A percentile compares a stretch with the other conserved stretches of the same genome.
Evolutionary conservation across 1,140 invertebrate species (phyloP).

Genomic region (Drosophila nasuta): DNA sequence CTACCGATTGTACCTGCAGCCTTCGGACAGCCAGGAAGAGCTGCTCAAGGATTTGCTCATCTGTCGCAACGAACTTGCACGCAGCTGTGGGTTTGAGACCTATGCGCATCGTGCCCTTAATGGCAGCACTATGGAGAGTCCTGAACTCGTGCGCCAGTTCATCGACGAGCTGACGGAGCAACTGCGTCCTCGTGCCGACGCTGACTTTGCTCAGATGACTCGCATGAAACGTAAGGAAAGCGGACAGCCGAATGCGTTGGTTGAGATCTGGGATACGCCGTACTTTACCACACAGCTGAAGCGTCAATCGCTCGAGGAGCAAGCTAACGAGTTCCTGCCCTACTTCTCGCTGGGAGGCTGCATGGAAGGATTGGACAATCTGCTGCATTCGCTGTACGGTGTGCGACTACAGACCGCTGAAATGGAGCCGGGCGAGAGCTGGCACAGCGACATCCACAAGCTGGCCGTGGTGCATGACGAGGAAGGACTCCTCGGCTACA

Average conservation of each 20-base stretch:
- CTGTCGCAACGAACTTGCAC: constrained; percentile 91
- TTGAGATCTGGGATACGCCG: constrained; percentile 94
- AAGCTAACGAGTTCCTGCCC: constrained; percentile 90
- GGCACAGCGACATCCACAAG: constrained; percentile 95
- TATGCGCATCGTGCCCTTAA: constrained; percentile 95
- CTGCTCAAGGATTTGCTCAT: constrained; percentile 90
- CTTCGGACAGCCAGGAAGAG: constrained; percentile 91
- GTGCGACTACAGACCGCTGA: constrained; percentile 91
- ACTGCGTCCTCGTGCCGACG: constrained; percentile 87
- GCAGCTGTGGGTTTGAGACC: constrained; percentile 93
- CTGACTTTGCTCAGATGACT: constrained; percentile 91
- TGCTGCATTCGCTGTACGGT: constrained; percentile 93
- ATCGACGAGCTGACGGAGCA: constrained; percentile 91
- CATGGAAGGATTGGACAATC: constrained; percentile 97
- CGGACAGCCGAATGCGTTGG: constrained; percentile 66
- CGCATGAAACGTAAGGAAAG: constrained; percentile 88
- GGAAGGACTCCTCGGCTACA: constrained; percentile 94
- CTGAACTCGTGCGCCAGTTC: constrained; percentile 92
- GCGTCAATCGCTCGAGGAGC: constrained; percentile 88
- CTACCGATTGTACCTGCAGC: constrained; percentile 94
- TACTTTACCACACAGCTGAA: constrained; percentile 92
- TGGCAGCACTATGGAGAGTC: constrained; percentile 93
- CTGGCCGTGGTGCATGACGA: constrained; percentile 92
- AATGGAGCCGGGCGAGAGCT: constrained; percentile 91
- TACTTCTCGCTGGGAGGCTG: constrained; percentile 98